Conservation (phyloP, 2,797 vertebrate genomes). For the Lates japonicus region DNA sequence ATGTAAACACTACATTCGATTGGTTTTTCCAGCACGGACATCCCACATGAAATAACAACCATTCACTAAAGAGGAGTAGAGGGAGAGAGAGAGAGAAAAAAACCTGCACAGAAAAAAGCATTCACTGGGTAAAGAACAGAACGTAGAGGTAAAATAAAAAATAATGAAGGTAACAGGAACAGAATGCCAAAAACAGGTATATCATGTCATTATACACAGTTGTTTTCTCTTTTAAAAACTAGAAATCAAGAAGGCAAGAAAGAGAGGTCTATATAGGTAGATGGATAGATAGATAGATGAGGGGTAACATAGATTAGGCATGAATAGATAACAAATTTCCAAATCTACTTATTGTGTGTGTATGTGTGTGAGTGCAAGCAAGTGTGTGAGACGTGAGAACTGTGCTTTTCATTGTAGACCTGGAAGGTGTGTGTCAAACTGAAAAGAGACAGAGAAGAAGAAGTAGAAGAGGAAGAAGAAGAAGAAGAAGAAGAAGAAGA, state of each 20-base stretch:
- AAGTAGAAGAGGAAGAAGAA: too few species aligned
- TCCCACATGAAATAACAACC: slow-evolving; percentile 98
- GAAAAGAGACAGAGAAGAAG: slow-evolving; percentile 75
- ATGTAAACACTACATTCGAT: slow-evolving; percentile 99
- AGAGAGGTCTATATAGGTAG: slow-evolving; percentile 73
- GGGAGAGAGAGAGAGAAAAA: slow-evolving; percentile 72
- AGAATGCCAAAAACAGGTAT: slow-evolving; percentile 79
- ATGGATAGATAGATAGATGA: slow-evolving; percentile 67
- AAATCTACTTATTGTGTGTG: slow-evolving; percentile 83
- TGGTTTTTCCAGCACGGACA: slow-evolving; percentile 96
- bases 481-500: slow-evolving; percentile 53
- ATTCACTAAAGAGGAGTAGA: slow-evolving; percentile 91
- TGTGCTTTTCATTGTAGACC: slow-evolving; percentile 94
- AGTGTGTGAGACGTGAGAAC: slow-evolving; percentile 84
- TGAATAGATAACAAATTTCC: slow-evolving; percentile 81
- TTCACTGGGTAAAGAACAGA: slow-evolving; percentile 82
- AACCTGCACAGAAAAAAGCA: slow-evolving; percentile 85
- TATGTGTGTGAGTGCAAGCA: slow-evolving; percentile 52
- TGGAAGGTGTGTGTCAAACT: slow-evolving; percentile 84
- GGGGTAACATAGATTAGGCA: slow-evolving; percentile 71
- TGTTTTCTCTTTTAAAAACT: slow-evolving; percentile 79
- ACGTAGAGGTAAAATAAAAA: slow-evolving; percentile 66
- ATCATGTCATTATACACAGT: slow-evolving; percentile 78
- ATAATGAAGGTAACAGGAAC: slow-evolving; percentile 77
- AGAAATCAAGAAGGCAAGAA: slow-evolving; percentile 83